phyloP scores from a whole-genome alignment of 53 echinoderm and acorn worm species.

The Actinopyga echinites region DNA sequence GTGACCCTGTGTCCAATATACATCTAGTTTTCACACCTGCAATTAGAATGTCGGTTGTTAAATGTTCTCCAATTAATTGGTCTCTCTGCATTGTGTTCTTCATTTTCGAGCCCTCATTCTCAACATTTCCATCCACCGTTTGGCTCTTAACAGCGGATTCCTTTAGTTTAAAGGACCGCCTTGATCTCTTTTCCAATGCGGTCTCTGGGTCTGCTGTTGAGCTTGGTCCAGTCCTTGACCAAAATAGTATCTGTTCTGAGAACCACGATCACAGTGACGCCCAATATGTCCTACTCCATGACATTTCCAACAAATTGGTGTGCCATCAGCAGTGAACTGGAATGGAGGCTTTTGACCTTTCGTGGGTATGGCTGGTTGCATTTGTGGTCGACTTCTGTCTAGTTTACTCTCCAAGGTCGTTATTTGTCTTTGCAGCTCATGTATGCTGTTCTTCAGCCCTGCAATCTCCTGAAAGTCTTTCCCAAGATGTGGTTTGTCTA shows the following conservation, averaged over 20 bases:
- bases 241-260: neutral
- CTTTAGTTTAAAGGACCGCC: neutral
- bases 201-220: neutral
- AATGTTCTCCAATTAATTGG: neutral
- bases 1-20: slow-evolving; percentile 24
- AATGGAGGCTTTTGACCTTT: neutral
- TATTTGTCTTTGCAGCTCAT: too few relatives aligned
- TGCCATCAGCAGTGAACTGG: neutral
- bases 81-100: neutral
- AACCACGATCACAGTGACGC: neutral
- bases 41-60: neutral
- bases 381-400: too few relatives aligned
- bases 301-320: neutral
- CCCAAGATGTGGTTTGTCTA: too few relatives aligned
- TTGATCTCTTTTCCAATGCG: neutral
- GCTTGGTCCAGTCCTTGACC: neutral
- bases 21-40: slow-evolving; percentile 20
- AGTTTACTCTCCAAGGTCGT: too few relatives aligned
- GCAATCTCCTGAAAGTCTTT: too few relatives aligned
- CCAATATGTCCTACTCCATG: neutral
- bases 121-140: neutral
- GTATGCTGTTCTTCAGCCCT: too few relatives aligned
- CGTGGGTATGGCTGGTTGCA: too few relatives aligned
- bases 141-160: neutral
- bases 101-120: neutral